Percentiles rank a stretch among this genome's conserved stretches.
phyloP scores from a whole-genome alignment of 2,797 vertebrate species.

The Lutjanus campechanus region DNA sequence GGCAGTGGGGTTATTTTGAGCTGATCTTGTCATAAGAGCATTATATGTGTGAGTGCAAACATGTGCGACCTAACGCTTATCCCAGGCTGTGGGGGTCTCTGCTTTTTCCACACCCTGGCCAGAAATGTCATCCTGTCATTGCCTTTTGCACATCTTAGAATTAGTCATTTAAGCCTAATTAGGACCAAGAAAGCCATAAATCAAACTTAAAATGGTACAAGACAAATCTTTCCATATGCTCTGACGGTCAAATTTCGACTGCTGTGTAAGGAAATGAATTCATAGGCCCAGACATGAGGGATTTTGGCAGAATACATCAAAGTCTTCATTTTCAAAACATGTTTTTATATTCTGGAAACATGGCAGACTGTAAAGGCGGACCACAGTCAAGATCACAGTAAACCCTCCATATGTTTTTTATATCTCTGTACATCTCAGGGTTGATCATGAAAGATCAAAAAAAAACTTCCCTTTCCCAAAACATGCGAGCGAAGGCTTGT shows the following conservation, averaged over 20 bases:
- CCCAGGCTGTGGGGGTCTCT: not conserved
- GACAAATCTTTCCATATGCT: not conserved
- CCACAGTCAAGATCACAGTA: slow-evolving; percentile 3
- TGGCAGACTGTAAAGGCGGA: not conserved
- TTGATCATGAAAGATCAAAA: slow-evolving; percentile 32
- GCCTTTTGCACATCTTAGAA: not conserved
- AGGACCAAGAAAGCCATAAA: slow-evolving; percentile 8
- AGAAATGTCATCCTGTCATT: slow-evolving; percentile 17
- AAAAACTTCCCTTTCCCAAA: slow-evolving; percentile 15
- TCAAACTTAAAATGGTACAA: slow-evolving; percentile 3
- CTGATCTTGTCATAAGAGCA: slow-evolving; percentile 59
- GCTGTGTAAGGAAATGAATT: slow-evolving; percentile 1
- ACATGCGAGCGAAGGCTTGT: not conserved
- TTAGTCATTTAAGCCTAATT: slow-evolving; percentile 12
- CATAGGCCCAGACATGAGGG: not conserved
- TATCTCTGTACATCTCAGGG: not conserved
- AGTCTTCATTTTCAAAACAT: slow-evolving; percentile 2
- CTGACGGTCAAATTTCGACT: not conserved
- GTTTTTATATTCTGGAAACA: slow-evolving; percentile 7
- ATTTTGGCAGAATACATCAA: slow-evolving; percentile 17
- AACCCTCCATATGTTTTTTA: slow-evolving; percentile 1
- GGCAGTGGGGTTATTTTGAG: slow-evolving; percentile 45
- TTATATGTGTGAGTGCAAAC: slow-evolving; percentile 24
- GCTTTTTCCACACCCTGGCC: slow-evolving; percentile 17
- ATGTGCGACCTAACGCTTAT: slow-evolving; percentile 25